Evolutionary conservation across 2,888 invertebrate genomes (phyloP).

Genomic region (Brachyptera putata): DNA sequence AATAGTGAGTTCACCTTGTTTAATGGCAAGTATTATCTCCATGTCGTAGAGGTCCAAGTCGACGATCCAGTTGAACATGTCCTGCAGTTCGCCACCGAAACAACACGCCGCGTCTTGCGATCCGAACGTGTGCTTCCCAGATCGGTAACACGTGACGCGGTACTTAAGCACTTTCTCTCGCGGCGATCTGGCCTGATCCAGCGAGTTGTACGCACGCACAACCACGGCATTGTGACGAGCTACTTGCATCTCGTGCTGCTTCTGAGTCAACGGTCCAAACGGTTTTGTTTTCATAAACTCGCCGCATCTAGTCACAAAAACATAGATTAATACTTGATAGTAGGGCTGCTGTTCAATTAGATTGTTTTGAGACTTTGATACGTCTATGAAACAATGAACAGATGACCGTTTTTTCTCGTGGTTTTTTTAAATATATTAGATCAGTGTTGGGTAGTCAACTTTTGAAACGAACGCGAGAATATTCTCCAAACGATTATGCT

Average conservation of each 20-base stretch:
- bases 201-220: slow-evolving; percentile 10
- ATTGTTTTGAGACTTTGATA: neutral
- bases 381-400: too few relatives aligned
- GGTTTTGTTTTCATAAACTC: neutral
- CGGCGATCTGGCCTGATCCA: slow-evolving; percentile 20
- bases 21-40: slow-evolving; percentile 50
- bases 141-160: slow-evolving; percentile 53
- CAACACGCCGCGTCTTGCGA: slow-evolving; percentile 52
- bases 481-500: too few relatives aligned
- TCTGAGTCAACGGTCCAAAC: neutral
- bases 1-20: slow-evolving; percentile 38
- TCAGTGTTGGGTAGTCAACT: too few relatives aligned
- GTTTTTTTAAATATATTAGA: too few relatives aligned
- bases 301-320: neutral
- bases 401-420: too few relatives aligned
- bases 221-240: neutral
- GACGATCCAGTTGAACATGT: slow-evolving; percentile 55
- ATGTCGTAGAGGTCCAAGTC: slow-evolving; percentile 52
- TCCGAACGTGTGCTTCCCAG: slow-evolving; percentile 53
- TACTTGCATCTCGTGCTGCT: neutral
- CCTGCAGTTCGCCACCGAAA: slow-evolving; percentile 54
- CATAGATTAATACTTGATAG: neutral
- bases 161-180: slow-evolving; percentile 43
- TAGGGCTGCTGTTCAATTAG: neutral
- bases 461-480: too few relatives aligned